phyloP scores from a whole-genome alignment of 2,888 invertebrate genomes.

The Lasius platythorax region DNA sequence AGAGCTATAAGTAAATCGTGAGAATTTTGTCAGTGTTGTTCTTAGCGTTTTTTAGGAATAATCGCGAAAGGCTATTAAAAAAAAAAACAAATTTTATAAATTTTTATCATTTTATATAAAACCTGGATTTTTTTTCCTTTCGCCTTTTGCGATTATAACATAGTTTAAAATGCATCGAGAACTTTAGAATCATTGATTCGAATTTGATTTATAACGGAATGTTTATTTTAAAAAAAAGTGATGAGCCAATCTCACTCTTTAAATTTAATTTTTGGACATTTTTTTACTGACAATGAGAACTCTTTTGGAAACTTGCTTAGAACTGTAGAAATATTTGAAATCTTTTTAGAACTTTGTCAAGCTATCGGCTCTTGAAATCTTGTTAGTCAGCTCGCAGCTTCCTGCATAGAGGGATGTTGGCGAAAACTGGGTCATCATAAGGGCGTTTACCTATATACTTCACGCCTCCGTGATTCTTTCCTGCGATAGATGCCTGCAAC shows the following conservation, averaged over 20 bases:
- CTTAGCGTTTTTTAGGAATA: background rate
- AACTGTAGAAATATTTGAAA: background rate
- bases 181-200: background rate
- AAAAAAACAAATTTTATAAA: background rate
- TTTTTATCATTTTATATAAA: background rate
- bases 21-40: background rate
- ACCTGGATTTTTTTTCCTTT: background rate
- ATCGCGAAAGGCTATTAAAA: background rate
- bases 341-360: background rate
- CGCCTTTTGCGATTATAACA: background rate
- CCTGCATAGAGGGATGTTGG: background rate
- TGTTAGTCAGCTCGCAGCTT: conserved; percentile 20
- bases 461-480: conserved; percentile 40
- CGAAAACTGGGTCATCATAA: conserved; percentile 51
- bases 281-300: background rate
- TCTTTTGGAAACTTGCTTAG: background rate
- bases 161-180: background rate
- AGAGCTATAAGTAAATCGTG: background rate
- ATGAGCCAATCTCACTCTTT: background rate
- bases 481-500: conserved; percentile 10
- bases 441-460: conserved; percentile 58
- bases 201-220: background rate
- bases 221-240: background rate
- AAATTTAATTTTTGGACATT: background rate
- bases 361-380: conserved; percentile 29